Conservation (phyloP, 2,797 vertebrate genomes). For the Micropoecilia bifurca region DNA sequence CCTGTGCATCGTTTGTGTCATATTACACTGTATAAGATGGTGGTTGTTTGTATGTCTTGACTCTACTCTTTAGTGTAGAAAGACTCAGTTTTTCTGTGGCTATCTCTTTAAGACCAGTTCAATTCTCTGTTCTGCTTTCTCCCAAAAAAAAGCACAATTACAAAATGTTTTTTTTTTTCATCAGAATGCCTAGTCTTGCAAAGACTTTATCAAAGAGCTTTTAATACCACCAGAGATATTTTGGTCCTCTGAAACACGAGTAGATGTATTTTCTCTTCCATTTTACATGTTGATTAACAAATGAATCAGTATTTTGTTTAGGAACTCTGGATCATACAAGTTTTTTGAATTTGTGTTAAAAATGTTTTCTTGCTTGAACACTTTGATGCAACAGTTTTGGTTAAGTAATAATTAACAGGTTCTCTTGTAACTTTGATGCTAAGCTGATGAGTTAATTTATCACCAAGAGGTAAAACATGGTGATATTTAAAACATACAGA, state of each 20-base stretch:
- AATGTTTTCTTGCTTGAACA: not conserved
- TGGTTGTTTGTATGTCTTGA: not conserved
- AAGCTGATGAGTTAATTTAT: not conserved
- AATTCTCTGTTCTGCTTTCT: not conserved
- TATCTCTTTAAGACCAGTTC: not conserved
- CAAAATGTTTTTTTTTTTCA: slow-evolving; percentile 3
- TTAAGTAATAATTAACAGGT: not conserved
- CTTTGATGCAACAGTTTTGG: not conserved
- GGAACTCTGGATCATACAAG: not conserved
- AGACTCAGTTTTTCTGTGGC: not conserved
- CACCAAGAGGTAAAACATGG: not conserved
- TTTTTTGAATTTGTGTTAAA: not conserved
- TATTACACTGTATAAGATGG: not conserved
- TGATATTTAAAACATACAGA: not conserved
- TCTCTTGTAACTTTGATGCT: not conserved
- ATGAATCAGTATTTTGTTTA: not conserved
- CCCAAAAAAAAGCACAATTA: not conserved
- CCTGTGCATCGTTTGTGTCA: not conserved
- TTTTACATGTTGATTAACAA: not conserved
- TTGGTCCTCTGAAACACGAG: not conserved
- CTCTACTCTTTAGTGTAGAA: not conserved
- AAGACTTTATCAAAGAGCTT: slow-evolving; percentile 8
- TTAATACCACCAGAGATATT: slow-evolving; percentile 4
- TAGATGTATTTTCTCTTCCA: not conserved
- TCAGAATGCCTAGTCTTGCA: not conserved